These are phyloP conservation scores for Amphipoea oculea DNA, from an alignment of 2,888 invertebrate species.

Conservation along the genomic window DNA sequence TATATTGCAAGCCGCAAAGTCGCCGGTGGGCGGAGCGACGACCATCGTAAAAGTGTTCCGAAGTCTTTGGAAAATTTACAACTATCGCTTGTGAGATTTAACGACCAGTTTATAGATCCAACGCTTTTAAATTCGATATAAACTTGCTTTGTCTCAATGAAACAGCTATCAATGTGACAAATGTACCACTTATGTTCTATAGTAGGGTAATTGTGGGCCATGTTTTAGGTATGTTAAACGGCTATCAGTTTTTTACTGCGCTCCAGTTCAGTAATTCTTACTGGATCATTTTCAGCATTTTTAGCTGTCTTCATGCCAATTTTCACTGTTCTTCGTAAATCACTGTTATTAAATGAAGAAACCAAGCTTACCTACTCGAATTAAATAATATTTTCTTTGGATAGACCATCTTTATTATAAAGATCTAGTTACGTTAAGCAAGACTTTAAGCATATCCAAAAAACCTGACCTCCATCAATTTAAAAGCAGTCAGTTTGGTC, in stretches of 20 bases:
- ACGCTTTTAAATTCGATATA: constrained; percentile 86
- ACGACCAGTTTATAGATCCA: constrained; percentile 89
- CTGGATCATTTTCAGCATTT: constrained; percentile 20
- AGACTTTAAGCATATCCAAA: not conserved
- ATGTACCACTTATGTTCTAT: constrained; percentile 74
- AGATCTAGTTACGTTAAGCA: not conserved
- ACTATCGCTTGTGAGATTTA: constrained; percentile 88
- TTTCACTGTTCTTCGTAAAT: constrained; percentile 13
- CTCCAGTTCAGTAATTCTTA: constrained; percentile 37
- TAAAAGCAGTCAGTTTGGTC: not conserved
- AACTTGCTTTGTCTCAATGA: constrained; percentile 85
- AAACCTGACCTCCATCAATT: not conserved
- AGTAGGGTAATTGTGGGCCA: constrained; percentile 72
- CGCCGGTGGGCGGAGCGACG: constrained; percentile 86
- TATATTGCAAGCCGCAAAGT: constrained; percentile 82
- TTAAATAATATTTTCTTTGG: not conserved
- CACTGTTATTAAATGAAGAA: not conserved
- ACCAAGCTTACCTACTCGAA: not conserved
- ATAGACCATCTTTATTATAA: not conserved
- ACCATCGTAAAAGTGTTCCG: constrained; percentile 86
- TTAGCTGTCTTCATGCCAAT: constrained; percentile 26
- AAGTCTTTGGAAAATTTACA: constrained; percentile 87
- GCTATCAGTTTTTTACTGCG: constrained; percentile 56
- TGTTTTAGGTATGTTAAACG: constrained; percentile 71
- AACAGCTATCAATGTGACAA: constrained; percentile 77